Evolutionary conservation across 2,888 invertebrate genomes (phyloP).

Genomic region (Achlya flavicornis): DNA sequence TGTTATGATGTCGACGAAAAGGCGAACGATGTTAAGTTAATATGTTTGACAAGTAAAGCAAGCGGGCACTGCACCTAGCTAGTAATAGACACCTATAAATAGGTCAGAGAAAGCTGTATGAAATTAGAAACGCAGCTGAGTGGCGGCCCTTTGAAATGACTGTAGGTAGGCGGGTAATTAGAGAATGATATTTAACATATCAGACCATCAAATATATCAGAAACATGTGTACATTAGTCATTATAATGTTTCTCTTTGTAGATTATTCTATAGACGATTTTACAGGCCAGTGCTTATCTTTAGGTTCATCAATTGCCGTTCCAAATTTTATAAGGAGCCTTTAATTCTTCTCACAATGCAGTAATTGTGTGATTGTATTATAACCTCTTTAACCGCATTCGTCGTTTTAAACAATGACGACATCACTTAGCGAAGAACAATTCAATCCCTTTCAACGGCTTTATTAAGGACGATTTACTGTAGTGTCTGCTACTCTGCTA

Average conservation of each 20-base stretch:
- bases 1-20: constrained; percentile 23
- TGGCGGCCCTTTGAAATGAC: constrained; percentile 43
- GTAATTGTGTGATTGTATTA: neutral
- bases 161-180: constrained; percentile 15
- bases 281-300: neutral
- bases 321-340: neutral
- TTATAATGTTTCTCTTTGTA: neutral
- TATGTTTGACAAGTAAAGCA: constrained; percentile 25
- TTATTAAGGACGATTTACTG: neutral
- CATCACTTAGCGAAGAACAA: neutral
- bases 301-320: neutral
- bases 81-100: constrained; percentile 65
- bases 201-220: neutral
- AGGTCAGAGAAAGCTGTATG: constrained; percentile 63
- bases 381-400: neutral
- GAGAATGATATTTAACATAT: neutral
- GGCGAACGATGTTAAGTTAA: constrained; percentile 12
- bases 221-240: neutral
- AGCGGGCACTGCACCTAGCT: constrained; percentile 45
- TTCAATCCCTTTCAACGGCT: constrained; percentile 3
- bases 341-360: neutral
- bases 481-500: neutral
- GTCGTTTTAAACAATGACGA: constrained; percentile 5
- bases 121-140: constrained; percentile 53
- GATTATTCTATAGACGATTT: neutral